Conservation (phyloP, 2,113 vertebrate genomes). For the Thymallus thymallus region DNA sequence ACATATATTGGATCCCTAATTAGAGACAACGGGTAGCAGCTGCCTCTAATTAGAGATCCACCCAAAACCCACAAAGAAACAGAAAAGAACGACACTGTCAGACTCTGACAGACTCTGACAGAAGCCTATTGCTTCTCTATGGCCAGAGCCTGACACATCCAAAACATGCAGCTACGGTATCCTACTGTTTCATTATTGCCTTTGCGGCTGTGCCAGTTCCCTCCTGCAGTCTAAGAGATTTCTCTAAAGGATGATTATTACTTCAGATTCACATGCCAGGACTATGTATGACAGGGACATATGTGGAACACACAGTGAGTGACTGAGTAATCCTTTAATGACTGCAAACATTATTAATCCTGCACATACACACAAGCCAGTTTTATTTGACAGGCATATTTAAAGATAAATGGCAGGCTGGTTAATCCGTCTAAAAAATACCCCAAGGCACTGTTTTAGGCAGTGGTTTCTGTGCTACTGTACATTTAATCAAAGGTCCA, state of each 20-base stretch:
- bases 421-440: constrained; percentile 21
- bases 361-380: constrained; percentile 27
- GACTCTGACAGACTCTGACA: too few species aligned
- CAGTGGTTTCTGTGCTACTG: neutral
- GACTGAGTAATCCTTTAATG: constrained; percentile 47
- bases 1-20: too few species aligned
- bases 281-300: constrained; percentile 37
- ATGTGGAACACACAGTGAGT: constrained; percentile 28
- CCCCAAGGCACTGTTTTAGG: neutral
- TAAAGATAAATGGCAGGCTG: constrained; percentile 18
- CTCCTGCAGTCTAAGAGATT: neutral
- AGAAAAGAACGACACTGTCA: too few species aligned
- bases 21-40: too few species aligned
- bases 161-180: neutral
- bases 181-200: constrained; percentile 18
- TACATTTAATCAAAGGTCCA: neutral
- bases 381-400: constrained; percentile 25
- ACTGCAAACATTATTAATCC: constrained; percentile 47
- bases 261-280: constrained; percentile 26
- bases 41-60: too few species aligned
- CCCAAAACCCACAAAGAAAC: too few species aligned
- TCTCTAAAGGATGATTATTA: constrained; percentile 31
- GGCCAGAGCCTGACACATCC: too few species aligned
- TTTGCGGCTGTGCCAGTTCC: neutral
- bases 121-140: too few species aligned